Evolutionary conservation across 2,888 invertebrate genomes (phyloP).

Genomic region (Nephrocerus scutellatus): DNA sequence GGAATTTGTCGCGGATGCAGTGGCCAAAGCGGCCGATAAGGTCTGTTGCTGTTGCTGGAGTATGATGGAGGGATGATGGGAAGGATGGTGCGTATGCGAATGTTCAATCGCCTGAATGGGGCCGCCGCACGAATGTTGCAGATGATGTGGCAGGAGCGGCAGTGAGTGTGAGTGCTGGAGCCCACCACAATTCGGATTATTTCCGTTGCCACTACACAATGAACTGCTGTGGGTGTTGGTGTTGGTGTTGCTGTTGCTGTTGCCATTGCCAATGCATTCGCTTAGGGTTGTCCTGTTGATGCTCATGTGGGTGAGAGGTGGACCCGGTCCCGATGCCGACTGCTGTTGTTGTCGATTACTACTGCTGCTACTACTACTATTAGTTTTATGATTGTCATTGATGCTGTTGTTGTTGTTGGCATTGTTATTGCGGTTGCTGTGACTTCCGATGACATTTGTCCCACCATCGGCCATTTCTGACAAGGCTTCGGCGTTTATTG

Average conservation of each 20-base stretch:
- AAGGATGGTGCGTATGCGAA: no score
- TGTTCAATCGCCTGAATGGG: no score
- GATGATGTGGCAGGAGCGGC: slow-evolving; percentile 15
- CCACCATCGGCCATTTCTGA: slow-evolving; percentile 4
- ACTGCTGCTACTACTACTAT: slow-evolving; percentile 20
- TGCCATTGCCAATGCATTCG: slow-evolving; percentile 22
- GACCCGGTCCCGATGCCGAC: slow-evolving; percentile 6
- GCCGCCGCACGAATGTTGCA: no score
- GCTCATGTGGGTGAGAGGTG: slow-evolving; percentile 8
- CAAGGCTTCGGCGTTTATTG: slow-evolving; percentile 19
- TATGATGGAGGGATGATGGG: slow-evolving; percentile 7
- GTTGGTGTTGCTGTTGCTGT: slow-evolving; percentile 26
- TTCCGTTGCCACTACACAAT: slow-evolving; percentile 19
- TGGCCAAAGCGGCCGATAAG: slow-evolving; percentile 19
- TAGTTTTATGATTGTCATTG: slow-evolving; percentile 25
- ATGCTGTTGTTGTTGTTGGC: slow-evolving; percentile 23
- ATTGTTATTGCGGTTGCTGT: slow-evolving; percentile 31
- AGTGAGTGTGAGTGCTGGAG: slow-evolving; percentile 24
- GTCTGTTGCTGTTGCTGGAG: slow-evolving; percentile 20
- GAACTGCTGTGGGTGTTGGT: slow-evolving; percentile 23
- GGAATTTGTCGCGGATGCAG: slow-evolving; percentile 19
- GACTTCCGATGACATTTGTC: slow-evolving; percentile 35
- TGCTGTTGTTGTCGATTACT: slow-evolving; percentile 22
- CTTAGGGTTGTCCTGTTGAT: slow-evolving; percentile 21
- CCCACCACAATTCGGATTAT: slow-evolving; percentile 23